A percentile compares a stretch with the other conserved stretches of the same genome.
Conservation (phyloP, 2,888 invertebrate species). For the Phyllotreta cruciferae region DNA sequence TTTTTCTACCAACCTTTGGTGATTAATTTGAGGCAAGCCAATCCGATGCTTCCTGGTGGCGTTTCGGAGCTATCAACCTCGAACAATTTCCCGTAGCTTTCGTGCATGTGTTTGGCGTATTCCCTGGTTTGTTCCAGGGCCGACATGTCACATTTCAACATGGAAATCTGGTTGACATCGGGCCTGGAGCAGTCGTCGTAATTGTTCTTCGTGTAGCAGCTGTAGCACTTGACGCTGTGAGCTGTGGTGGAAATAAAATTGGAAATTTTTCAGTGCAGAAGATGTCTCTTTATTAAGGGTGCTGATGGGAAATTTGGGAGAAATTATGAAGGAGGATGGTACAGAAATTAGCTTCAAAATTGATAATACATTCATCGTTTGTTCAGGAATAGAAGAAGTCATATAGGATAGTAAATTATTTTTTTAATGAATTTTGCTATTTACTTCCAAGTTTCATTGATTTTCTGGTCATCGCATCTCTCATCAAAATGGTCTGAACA, state of each 20-base stretch:
- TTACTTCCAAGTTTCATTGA: too few species aligned
- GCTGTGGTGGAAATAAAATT: slow-evolving; percentile 29
- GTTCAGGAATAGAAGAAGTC: too few species aligned
- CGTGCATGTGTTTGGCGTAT: slow-evolving; percentile 47
- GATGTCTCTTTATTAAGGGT: not conserved
- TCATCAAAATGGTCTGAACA: too few species aligned
- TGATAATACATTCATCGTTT: too few species aligned
- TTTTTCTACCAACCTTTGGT: slow-evolving; percentile 48
- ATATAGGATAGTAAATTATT: too few species aligned
- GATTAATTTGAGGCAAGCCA: slow-evolving; percentile 53
- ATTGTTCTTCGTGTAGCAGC: slow-evolving; percentile 50
- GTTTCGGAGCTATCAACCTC: slow-evolving; percentile 48
- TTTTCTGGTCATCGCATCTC: too few species aligned
- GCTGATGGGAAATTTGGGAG: not conserved
- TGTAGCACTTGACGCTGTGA: slow-evolving; percentile 51
- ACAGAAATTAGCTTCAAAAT: too few species aligned
- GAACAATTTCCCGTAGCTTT: slow-evolving; percentile 48
- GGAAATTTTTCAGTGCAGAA: not conserved
- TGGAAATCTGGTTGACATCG: slow-evolving; percentile 43
- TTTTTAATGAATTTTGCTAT: too few species aligned
- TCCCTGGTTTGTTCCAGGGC: slow-evolving; percentile 48
- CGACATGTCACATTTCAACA: slow-evolving; percentile 46
- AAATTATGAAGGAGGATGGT: too few species aligned
- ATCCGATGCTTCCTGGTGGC: slow-evolving; percentile 44
- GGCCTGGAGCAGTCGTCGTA: slow-evolving; percentile 51